These are phyloP conservation scores for Protaetia brevitarsis DNA, from an alignment of 1,140 invertebrate genomes.

Conservation along the genomic window DNA sequence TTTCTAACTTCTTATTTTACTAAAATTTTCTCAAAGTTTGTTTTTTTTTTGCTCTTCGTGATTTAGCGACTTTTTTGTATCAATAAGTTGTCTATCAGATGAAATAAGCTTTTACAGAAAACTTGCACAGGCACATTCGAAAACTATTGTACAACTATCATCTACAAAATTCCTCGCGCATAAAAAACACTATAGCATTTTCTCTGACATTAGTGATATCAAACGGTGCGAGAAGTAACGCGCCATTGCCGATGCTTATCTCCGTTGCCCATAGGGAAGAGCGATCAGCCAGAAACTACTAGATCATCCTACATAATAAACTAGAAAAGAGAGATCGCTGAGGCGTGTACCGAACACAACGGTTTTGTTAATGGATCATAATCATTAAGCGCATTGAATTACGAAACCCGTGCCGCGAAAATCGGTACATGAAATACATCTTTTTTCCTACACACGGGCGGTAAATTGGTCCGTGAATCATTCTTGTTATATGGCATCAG, in stretches of 20 bases:
- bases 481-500: not conserved
- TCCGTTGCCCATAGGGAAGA: not conserved
- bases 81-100: too few species aligned
- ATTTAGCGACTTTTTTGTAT: too few species aligned
- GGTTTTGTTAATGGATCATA: not conserved
- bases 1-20: too few species aligned
- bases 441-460: not conserved
- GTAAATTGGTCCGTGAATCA: not conserved
- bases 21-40: too few species aligned
- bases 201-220: too few species aligned
- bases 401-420: slow-evolving; percentile 5
- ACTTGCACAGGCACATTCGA: too few species aligned
- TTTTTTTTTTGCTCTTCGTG: too few species aligned
- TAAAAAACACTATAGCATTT: too few species aligned
- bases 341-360: not conserved
- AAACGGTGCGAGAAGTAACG: not conserved
- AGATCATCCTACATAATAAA: slow-evolving; percentile 15
- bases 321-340: not conserved
- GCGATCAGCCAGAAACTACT: slow-evolving; percentile 13
- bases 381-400: slow-evolving; percentile 11
- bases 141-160: too few species aligned
- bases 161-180: too few species aligned
- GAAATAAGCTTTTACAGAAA: too few species aligned
- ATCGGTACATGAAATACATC: not conserved
- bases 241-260: not conserved